Evolutionary conservation across 2,797 vertebrate species (phyloP), one percentile per base, ranked within the genome.

Genomic region (Ctenopoma multispine): DNA sequence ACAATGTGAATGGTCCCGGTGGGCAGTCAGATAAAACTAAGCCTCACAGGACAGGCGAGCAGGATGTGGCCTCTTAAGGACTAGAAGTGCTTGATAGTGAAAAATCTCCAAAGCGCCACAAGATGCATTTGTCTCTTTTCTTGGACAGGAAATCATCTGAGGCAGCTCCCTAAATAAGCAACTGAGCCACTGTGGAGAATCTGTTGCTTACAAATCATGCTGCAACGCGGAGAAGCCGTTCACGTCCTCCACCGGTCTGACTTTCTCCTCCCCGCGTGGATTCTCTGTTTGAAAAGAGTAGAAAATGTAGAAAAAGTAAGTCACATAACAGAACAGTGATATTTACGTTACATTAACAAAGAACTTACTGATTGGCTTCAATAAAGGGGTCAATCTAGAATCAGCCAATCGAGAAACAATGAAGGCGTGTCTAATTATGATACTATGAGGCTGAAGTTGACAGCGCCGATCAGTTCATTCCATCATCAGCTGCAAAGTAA

Each of bases 131-230:
- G 54, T 84, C 69, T 80, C 68, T 55, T n/a, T 76, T 66, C 69
- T 61, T 7, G 50, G 81, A 77, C 73, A 79, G 84, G 81, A 89
- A 85, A 74, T 78, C 11, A 69, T 81, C 71, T 69, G 6, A 21
- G 77, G 67, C 72, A 77, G 71, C 72, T 79, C 68, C 58, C 56
- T 83, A 80, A 87, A 88, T 59, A 72, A 87, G 69, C 69, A 14
- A 5, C 63, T 29, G 56, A 77, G 74, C 21, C 43, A 54, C 72
- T 46, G 69, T 21, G 23, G 54, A 47, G 51, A 68, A 72, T 53
- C 55, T 20, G 48, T 38, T 14, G 13, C 48, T 21, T 50, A 21
- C 54, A 74, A 59, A 69, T 79, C 48, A 63, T 51, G 40, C 63
- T 65, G 60, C 66, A 15, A 56, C 31, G 51, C 29, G 36, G 54